Percentiles rank a stretch among this genome's conserved stretches.
Conservation (phyloP, 1,140 invertebrate genomes). For the Rhyacophila brunnea region DNA sequence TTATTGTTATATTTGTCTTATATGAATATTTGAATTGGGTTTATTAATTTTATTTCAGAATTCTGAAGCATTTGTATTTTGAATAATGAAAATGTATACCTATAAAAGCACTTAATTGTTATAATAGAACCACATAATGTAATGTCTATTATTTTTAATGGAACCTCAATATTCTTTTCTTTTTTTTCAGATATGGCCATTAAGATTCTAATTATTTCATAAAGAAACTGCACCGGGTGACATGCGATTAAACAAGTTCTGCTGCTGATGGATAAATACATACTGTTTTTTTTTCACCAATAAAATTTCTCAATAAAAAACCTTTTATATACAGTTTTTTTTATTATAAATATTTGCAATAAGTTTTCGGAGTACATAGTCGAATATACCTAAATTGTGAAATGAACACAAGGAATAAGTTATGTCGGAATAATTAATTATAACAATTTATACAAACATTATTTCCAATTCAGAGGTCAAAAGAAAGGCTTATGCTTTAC, state of each 20-base stretch:
- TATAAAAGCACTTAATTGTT: too few relatives aligned
- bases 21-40: too few relatives aligned
- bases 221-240: too few relatives aligned
- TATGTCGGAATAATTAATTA: slow-evolving; percentile 9
- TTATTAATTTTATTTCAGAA: too few relatives aligned
- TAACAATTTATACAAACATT: slow-evolving; percentile 8
- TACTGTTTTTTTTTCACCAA: slow-evolving; percentile 7
- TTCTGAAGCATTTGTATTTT: too few relatives aligned
- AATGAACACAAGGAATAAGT: slow-evolving; percentile 29
- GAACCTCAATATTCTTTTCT: slow-evolving; percentile 18
- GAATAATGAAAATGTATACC: too few relatives aligned
- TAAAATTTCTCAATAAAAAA: slow-evolving; percentile 17
- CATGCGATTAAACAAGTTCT: too few relatives aligned
- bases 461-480: background rate
- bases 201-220: slow-evolving; percentile 7
- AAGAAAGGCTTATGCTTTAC: too few relatives aligned
- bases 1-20: too few relatives aligned
- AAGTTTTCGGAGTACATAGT: slow-evolving; percentile 23
- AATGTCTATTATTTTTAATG: too few relatives aligned
- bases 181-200: slow-evolving; percentile 57
- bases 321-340: slow-evolving; percentile 23
- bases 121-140: too few relatives aligned
- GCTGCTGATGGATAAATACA: too few relatives aligned
- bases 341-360: slow-evolving; percentile 23
- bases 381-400: slow-evolving; percentile 27